Evolutionary conservation across 2,888 invertebrate genomes (phyloP).

Genomic region (Drosophila neotestacea): DNA sequence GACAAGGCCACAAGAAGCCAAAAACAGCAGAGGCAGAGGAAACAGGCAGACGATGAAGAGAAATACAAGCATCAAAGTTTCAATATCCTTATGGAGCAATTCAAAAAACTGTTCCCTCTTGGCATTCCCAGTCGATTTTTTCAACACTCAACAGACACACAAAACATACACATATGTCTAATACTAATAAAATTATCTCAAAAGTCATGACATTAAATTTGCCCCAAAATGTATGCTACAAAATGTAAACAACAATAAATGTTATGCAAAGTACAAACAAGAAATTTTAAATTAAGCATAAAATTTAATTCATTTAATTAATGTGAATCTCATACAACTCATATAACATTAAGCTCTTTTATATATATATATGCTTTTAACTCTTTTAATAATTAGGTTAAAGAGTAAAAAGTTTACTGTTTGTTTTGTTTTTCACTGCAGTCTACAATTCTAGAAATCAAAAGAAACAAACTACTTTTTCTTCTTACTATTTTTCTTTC

Average conservation of each 20-base stretch:
- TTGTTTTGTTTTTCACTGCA: too few species aligned
- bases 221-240: conserved; percentile 33
- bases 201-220: conserved; percentile 7
- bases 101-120: conserved; percentile 37
- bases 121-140: conserved; percentile 7
- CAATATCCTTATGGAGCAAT: conserved; percentile 53
- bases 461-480: too few species aligned
- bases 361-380: too few species aligned
- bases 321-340: background rate
- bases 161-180: conserved; percentile 10
- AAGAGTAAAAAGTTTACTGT: too few species aligned
- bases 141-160: conserved; percentile 1
- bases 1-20: conserved; percentile 32
- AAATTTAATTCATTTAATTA: conserved; percentile 9
- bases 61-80: conserved; percentile 36
- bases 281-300: background rate
- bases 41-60: background rate
- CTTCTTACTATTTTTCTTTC: too few species aligned
- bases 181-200: conserved; percentile 37
- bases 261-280: background rate
- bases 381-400: too few species aligned
- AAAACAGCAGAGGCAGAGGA: background rate
- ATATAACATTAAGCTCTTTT: too few species aligned
- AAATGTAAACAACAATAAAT: conserved; percentile 7
- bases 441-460: too few species aligned